Evolutionary conservation across 2,888 invertebrate species (phyloP), one percentile per base, ranked within the genome.

Genomic region (Lordiphosa fenestrarum): DNA sequence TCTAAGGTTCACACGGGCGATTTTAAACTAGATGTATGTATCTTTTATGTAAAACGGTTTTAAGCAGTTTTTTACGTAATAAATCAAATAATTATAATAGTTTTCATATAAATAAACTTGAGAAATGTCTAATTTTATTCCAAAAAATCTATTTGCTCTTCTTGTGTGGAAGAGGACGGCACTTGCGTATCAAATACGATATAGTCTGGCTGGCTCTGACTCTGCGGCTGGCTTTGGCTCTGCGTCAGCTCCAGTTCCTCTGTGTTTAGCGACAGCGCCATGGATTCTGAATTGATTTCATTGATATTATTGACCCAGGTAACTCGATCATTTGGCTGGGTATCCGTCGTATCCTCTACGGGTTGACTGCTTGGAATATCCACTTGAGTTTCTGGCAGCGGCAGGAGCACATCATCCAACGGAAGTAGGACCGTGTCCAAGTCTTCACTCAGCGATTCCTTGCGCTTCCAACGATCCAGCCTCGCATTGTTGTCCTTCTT

Each of bases 401-500:
- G 13, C 9, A 5, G 15, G 5, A 15, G 15, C 7, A 25, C 2
- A 7, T 25, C 25, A 25, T 25, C 25, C 30, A 30, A 30, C 2
- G 30, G 9, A 30, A 3, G 3, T 3, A 30, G 30, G 7, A 25
- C 23, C 23, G 23, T 3, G 0, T 4, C 9, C 2, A 1, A 7
- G n/a, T 35, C 19, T 36, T 35, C 19, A 3, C 6, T 9, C 10
- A 15, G 15, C 30, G 10, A 13, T 9, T 42, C 9, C 6, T 46
- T n/a, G 2, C 19, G 33, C 3, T n/a, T n/a, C 68, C 68, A 82
- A 1, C 51, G 57, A 44, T 71, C 37, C 2, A 76, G 47, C 6
- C 83, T 21, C 0, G 6, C 0, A 19, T 60, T 80, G 37, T 76
- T 83, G 0, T 35, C 37, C 40, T 69, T 83, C 6, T 76, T 83